These are phyloP conservation scores for Cecropterus lyciades DNA, from an alignment of 1,140 invertebrate genomes.

Conservation along the genomic window DNA sequence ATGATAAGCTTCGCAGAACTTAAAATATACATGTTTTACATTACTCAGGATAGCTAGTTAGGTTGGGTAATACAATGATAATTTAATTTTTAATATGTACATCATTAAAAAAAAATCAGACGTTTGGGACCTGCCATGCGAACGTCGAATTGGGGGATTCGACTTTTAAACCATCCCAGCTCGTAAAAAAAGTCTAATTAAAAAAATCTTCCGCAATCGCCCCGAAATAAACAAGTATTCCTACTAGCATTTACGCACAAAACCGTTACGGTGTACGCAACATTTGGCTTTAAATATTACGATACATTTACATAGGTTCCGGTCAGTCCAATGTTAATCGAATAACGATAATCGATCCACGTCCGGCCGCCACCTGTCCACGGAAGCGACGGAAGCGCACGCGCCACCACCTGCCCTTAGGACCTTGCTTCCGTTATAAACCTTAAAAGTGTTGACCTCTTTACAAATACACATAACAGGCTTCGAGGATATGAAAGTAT, in stretches of 20 bases:
- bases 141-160: too few relatives aligned
- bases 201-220: too few relatives aligned
- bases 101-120: too few relatives aligned
- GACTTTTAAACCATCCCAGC: too few relatives aligned
- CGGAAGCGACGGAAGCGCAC: conserved; percentile 68
- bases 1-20: too few relatives aligned
- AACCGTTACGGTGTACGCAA: neutral
- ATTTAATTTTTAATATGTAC: too few relatives aligned
- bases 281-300: conserved; percentile 4
- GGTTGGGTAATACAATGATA: too few relatives aligned
- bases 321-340: conserved; percentile 19
- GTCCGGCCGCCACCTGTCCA: conserved; percentile 54
- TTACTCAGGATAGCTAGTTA: too few relatives aligned
- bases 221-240: neutral
- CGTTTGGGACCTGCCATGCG: too few relatives aligned
- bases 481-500: conserved; percentile 25
- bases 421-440: conserved; percentile 70
- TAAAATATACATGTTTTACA: too few relatives aligned
- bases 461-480: conserved; percentile 37
- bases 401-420: conserved; percentile 66
- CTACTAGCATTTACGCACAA: conserved; percentile 4
- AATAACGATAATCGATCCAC: conserved; percentile 50
- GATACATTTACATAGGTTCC: conserved; percentile 6
- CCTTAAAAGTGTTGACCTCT: conserved; percentile 66
- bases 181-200: too few relatives aligned